Evolutionary conservation across 2,797 vertebrate genomes (phyloP).

Genomic region (Streptopelia turtur): DNA sequence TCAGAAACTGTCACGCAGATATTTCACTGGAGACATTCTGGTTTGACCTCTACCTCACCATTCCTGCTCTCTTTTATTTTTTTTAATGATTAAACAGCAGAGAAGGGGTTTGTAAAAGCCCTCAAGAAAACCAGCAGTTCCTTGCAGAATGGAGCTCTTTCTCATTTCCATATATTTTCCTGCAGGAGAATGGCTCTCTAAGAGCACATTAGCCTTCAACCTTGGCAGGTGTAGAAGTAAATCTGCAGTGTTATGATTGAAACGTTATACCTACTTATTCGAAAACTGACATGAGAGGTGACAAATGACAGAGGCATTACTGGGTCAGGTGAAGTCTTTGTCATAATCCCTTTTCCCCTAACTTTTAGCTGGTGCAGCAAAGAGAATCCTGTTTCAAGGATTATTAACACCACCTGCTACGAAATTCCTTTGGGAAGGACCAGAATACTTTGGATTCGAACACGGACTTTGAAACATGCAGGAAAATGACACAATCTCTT

Average conservation of each 20-base stretch:
- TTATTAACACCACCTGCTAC: constrained; percentile 68
- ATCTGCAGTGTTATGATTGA: constrained; percentile 70
- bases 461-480: background rate
- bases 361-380: constrained; percentile 63
- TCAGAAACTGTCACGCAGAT: constrained; percentile 80
- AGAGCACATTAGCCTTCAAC: constrained; percentile 66
- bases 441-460: background rate
- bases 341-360: constrained; percentile 68
- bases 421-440: constrained; percentile 29
- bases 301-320: constrained; percentile 72
- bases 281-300: constrained; percentile 67
- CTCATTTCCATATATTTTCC: constrained; percentile 79
- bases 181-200: constrained; percentile 71
- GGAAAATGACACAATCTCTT: background rate
- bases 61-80: background rate
- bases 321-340: constrained; percentile 71
- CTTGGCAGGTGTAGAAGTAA: constrained; percentile 68
- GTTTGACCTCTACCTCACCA: constrained; percentile 71
- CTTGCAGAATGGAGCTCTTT: constrained; percentile 46
- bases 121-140: constrained; percentile 80
- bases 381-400: constrained; percentile 70
- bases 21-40: constrained; percentile 79
- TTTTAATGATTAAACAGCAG: constrained; percentile 30
- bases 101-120: constrained; percentile 65
- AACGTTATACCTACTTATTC: constrained; percentile 71